Conservation (phyloP, 2,113 vertebrate genomes). For the Osmerus mordax region DNA sequence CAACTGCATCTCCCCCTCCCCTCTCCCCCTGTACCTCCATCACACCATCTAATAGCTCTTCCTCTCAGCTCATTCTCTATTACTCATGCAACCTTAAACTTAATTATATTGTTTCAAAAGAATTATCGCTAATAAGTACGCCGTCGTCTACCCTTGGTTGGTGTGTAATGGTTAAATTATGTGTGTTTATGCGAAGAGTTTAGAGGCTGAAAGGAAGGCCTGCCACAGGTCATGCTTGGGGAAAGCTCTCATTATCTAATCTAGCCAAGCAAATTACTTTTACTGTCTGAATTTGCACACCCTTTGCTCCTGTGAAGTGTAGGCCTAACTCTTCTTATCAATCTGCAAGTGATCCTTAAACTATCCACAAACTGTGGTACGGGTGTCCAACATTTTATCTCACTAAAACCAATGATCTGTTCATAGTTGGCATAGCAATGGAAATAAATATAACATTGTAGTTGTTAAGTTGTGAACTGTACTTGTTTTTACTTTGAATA, state of each 20-base stretch:
- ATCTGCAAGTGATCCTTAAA: background rate
- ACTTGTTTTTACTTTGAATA: background rate
- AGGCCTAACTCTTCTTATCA: background rate
- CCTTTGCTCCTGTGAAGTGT: background rate
- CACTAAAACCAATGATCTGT: background rate
- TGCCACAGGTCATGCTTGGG: background rate
- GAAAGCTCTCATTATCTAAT: background rate
- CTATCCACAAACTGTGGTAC: background rate
- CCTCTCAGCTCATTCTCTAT: background rate
- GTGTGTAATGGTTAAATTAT: background rate
- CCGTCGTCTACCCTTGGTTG: background rate
- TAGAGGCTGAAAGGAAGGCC: background rate
- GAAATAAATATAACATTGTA: background rate
- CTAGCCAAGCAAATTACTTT: background rate
- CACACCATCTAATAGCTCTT: slow-evolving; percentile 50
- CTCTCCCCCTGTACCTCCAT: slow-evolving; percentile 65
- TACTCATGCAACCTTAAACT: background rate
- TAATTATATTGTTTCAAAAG: background rate
- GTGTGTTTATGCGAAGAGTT: background rate
- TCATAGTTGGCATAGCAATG: background rate
- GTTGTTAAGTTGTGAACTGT: background rate
- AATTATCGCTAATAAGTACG: background rate
- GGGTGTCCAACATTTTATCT: background rate
- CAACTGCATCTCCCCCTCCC: slow-evolving; percentile 68
- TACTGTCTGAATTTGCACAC: background rate